Percentiles rank a stretch among this genome's conserved stretches.
These are phyloP conservation scores for Propithecus deckenii DNA, from an alignment of 2,797 vertebrate species.

Conservation along the genomic window DNA sequence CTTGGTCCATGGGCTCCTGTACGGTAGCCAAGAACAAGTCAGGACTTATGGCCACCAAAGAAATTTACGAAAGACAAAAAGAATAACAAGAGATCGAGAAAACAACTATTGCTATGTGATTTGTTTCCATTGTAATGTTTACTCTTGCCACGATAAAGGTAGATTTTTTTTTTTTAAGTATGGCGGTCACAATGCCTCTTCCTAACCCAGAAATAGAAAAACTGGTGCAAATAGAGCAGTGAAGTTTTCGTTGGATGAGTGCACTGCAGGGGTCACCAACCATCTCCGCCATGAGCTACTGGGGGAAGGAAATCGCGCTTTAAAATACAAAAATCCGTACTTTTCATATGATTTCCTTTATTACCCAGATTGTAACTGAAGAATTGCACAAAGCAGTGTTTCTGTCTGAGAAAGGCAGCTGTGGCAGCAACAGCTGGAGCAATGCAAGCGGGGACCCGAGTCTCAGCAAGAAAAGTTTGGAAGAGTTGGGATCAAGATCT, in stretches of 20 bases:
- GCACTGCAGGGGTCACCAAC: conserved; percentile 70
- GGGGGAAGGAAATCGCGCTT: conserved; percentile 75
- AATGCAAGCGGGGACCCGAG: conserved; percentile 25
- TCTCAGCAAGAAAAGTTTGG: conserved; percentile 74
- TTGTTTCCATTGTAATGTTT: background rate
- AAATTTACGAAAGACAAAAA: conserved; percentile 29
- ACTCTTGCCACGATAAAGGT: background rate
- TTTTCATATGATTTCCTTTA: conserved; percentile 82
- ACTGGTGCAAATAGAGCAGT: background rate
- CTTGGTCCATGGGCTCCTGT: background rate
- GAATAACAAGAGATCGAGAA: background rate
- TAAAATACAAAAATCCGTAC: conserved; percentile 68
- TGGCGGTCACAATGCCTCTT: conserved; percentile 16
- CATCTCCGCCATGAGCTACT: conserved; percentile 68
- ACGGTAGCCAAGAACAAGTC: background rate
- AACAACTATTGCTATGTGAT: conserved; percentile 2
- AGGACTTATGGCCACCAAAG: conserved; percentile 19
- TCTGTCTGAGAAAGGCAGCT: conserved; percentile 24
- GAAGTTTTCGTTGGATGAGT: conserved; percentile 67
- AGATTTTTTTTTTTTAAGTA: conserved; percentile 4
- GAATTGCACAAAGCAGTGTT: conserved; percentile 70
- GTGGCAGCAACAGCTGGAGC: background rate
- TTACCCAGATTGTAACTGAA: conserved; percentile 67
- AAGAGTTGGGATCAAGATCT: conserved; percentile 52
- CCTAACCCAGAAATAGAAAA: conserved; percentile 49